Base-by-base conservation (phyloP, 1,140 invertebrate species). In the Drosophila sucinea region DNA sequence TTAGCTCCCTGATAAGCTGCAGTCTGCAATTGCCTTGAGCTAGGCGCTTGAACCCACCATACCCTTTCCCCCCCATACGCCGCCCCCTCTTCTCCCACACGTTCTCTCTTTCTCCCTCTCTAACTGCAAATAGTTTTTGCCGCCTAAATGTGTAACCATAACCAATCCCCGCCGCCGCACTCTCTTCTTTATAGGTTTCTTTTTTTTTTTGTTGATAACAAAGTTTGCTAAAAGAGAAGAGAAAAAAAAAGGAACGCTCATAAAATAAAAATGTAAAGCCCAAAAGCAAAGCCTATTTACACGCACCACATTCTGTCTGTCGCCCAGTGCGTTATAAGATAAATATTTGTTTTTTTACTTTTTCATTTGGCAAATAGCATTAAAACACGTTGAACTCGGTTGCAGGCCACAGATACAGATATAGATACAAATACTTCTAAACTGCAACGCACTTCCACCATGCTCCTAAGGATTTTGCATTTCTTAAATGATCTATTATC, bases 341-440 rank as follows among this genome's bases (percentile, higher is more conserved):
- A 89, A 89, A 89, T 77, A 84, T 89, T 89, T 89, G 74, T 81
- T 89, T 79, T 44, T 79, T 84, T 75, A 81, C 77, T 84, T 89
- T 87, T 84, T 70, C 84, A 89, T 89, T 89, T 84, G 80, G 84
- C 77, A 89, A 89, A 89, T 89, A 89, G 72, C 77, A 89, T 51
- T 63, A 71, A 89, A 89, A 89, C 78, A 68, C 80, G 81, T 90
- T 89, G 84, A 89, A 90, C 84, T 84, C 80, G 44, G 41, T 55
- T 55, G 65, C 29, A 40, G 65, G 40, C 38, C 30, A 67, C 4
- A 69, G n/a, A 74, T 17, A 44, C 29, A 25, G 44, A 64, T 51
- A 60, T 10, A 38, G 10, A 11, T 11, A 38, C 8, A 38, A 38
- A 54, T 30, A n/a, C 27, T 17, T 41, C 4, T 17, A 60, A 62